Evolutionary conservation across 2,888 invertebrate genomes (phyloP).

Genomic region (Tortrix viridana): DNA sequence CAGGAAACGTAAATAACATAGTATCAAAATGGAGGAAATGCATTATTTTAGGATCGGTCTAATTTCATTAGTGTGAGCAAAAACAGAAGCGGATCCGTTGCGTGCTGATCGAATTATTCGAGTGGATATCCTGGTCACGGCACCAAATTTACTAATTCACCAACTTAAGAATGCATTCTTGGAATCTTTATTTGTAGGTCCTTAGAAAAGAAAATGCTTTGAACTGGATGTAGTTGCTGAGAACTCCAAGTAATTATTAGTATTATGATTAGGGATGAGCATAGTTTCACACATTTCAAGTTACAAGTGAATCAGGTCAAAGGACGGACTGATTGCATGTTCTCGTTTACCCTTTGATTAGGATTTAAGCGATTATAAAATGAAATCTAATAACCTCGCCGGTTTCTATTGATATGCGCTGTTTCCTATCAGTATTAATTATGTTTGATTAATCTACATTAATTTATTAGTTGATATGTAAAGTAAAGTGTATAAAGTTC

Average conservation of each 20-base stretch:
- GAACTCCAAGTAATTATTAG: slow-evolving; percentile 50
- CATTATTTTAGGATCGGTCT: slow-evolving; percentile 32
- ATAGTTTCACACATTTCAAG: slow-evolving; percentile 17
- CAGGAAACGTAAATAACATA: slow-evolving; percentile 23
- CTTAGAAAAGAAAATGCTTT: slow-evolving; percentile 44
- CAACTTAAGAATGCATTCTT: neutral
- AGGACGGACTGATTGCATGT: slow-evolving; percentile 16
- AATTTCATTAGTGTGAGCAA: slow-evolving; percentile 46
- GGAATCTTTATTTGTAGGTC: slow-evolving; percentile 28
- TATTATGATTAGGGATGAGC: slow-evolving; percentile 27
- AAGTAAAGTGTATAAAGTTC: no score
- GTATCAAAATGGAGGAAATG: slow-evolving; percentile 26
- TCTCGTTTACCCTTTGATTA: neutral
- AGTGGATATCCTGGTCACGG: slow-evolving; percentile 72
- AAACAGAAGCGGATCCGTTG: slow-evolving; percentile 57
- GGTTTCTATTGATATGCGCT: neutral
- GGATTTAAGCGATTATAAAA: slow-evolving; percentile 26
- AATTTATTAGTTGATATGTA: neutral
- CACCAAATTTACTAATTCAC: slow-evolving; percentile 1
- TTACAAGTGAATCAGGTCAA: slow-evolving; percentile 18
- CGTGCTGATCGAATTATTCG: slow-evolving; percentile 74
- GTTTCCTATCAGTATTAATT: neutral
- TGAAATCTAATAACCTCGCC: slow-evolving; percentile 20
- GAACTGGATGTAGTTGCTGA: neutral
- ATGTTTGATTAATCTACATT: neutral